A percentile compares a stretch with the other conserved stretches of the same genome.
Evolutionary conservation across 2,113 vertebrate species (phyloP).

Genomic region (Sapayoa aenigma): DNA sequence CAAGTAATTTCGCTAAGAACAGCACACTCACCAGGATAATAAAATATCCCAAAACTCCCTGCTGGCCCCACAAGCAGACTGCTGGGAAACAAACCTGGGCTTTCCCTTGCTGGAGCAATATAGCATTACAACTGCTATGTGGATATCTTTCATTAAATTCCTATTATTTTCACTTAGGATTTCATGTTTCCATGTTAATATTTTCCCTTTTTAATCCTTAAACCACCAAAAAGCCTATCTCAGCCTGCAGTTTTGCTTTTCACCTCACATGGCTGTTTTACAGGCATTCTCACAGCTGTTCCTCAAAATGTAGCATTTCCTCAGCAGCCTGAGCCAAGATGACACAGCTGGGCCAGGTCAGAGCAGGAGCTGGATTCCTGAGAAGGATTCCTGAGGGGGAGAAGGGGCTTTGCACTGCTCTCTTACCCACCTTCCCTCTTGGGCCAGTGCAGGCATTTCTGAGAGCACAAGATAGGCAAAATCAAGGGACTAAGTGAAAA

Average conservation of each 20-base stretch:
- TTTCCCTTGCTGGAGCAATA: background rate
- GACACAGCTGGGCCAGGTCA: background rate
- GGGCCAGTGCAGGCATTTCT: background rate
- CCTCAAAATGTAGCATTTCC: background rate
- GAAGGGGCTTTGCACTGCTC: rapidly evolving
- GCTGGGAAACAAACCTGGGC: background rate
- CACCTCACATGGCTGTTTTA: background rate
- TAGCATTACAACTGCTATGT: rapidly evolving
- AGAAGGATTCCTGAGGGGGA: rapidly evolving
- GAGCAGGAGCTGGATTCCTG: background rate
- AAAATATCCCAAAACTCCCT: background rate
- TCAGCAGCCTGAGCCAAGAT: background rate
- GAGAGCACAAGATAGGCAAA: rapidly evolving
- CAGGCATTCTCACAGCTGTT: background rate
- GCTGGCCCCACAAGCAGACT: background rate
- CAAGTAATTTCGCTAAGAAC: background rate
- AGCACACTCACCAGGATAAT: background rate
- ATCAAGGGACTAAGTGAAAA: background rate
- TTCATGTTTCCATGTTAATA: rapidly evolving
- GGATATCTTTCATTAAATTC: background rate
- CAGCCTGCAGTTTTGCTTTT: background rate
- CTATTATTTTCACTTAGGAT: background rate
- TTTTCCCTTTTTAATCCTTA: background rate
- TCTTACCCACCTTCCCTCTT: background rate
- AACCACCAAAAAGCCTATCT: background rate